Conservation (phyloP, 2,888 invertebrate genomes). For the Plutella xylostella region DNA sequence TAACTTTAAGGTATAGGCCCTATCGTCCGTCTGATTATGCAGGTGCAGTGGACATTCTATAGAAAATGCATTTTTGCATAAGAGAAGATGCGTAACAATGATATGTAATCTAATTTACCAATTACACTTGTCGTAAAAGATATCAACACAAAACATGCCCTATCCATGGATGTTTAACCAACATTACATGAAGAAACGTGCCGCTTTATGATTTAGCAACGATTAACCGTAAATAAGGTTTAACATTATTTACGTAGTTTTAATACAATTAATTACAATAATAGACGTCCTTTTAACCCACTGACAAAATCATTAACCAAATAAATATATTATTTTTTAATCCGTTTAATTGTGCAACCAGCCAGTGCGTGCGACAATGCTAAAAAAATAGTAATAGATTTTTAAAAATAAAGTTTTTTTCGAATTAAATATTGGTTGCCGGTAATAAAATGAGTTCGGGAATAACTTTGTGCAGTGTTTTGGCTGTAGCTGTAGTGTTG, state of each 20-base stretch:
- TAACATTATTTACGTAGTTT: conserved; percentile 1
- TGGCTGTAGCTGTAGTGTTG: conserved; percentile 21
- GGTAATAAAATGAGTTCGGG: conserved; percentile 11
- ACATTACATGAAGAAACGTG: conserved; percentile 32
- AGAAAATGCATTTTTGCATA: too few species aligned
- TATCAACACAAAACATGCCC: conserved; percentile 1
- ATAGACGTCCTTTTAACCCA: neutral
- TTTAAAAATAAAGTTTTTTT: neutral
- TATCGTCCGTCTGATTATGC: too few species aligned
- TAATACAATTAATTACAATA: neutral
- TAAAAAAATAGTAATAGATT: neutral
- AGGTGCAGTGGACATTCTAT: too few species aligned
- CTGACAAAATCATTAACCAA: neutral
- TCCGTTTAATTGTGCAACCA: neutral
- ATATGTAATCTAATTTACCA: too few species aligned
- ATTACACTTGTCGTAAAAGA: neutral
- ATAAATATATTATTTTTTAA: neutral
- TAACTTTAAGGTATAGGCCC: too few species aligned
- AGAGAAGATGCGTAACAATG: too few species aligned
- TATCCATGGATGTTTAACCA: conserved; percentile 13
- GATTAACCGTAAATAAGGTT: neutral
- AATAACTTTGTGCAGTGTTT: conserved; percentile 17
- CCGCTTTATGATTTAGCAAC: conserved; percentile 28
- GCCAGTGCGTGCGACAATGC: neutral
- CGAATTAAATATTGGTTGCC: neutral